A percentile compares a stretch with the other conserved stretches of the same genome.
Conservation (phyloP, 2,113 vertebrate species). For the Paedocypris sp. region DNA sequence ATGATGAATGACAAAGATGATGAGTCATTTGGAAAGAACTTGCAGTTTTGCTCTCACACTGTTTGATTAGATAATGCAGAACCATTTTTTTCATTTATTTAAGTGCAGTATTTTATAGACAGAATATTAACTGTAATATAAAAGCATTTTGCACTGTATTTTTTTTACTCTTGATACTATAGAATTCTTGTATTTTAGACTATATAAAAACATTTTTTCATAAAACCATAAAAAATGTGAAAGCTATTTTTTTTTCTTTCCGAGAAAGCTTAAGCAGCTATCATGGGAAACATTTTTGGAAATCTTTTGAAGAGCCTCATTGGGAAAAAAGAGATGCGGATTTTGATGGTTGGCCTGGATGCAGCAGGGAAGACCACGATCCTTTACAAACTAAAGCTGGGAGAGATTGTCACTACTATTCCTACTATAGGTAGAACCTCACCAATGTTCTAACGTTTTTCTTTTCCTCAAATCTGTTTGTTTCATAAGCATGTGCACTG, state of each 20-base stretch:
- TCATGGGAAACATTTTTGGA: conserved; percentile 87
- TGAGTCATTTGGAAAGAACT: conserved; percentile 23
- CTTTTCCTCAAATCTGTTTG: not conserved
- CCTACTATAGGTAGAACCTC: conserved; percentile 71
- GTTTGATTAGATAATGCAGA: conserved; percentile 13
- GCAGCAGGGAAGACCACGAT: conserved; percentile 89
- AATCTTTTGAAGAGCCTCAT: conserved; percentile 89
- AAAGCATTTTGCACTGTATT: too few relatives aligned
- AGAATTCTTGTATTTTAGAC: too few relatives aligned
- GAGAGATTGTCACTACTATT: conserved; percentile 87
- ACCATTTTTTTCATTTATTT: not conserved
- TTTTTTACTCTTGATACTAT: too few relatives aligned
- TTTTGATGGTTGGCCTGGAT: conserved; percentile 86
- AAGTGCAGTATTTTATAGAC: too few relatives aligned
- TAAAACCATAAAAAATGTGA: not conserved
- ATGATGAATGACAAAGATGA: conserved; percentile 13
- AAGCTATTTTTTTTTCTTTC: conserved; percentile 19
- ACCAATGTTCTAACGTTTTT: not conserved
- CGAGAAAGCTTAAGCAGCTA: conserved; percentile 34
- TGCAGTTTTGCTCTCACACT: conserved; percentile 17
- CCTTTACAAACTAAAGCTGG: conserved; percentile 84
- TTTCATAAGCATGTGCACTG: not conserved
- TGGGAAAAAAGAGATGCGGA: conserved; percentile 89
- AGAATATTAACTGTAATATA: too few relatives aligned
- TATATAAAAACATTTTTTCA: too few relatives aligned